Evolutionary conservation across 30 jellyfish, hydroid and myxozoan species (phyloP), one percentile per base, ranked within the genome.

Genomic region (Phacellophora camtschatica): DNA sequence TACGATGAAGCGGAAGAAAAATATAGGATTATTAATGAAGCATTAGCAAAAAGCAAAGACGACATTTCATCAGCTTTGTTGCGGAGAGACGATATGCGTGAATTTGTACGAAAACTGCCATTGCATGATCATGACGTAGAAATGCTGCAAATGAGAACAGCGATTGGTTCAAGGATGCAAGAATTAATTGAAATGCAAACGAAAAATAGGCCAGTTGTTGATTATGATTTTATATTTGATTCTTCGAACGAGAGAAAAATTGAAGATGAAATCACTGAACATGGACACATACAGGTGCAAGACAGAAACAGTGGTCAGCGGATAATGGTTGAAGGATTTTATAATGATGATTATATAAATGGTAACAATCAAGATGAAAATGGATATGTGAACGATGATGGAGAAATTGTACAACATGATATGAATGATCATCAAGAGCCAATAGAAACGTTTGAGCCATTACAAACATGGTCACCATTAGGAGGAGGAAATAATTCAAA

Each of bases 131-230:
- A 94, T 37, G 88, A 87, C 62, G 84, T 86, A 0, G 99, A 94
- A 72, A 73, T 88, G 92, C 89, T 94, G 20, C 99, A 94, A 62
- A 94, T 94, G 99, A 87, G 81, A 55, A 66, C 95, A 43, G 88
- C 99, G 2, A 55, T 94, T 10, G 69, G 83, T 42, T 77, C 42
- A 22, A 41, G 82, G 45, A 71, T 77, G 74, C 46, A 53, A 9
- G 93, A 87, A 11, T 48, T 94, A 15, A 95, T 89, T n/a, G 80
- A 77, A 22, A 29, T 42, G 59, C 33, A 77, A 29, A 29, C 27
- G 1, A 46, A 28, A 20, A 51, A 71, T 4, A 79, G 72, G 15
- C 20, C 74, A 2, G 27, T 56, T 7, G 87, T 82, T 11, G 84
- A 88, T 61, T 96, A 88, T 31, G 90, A 97, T 23, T 81, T 94